Conservation (phyloP, 2,113 vertebrate genomes). For the Dasyurus viverrinus region DNA sequence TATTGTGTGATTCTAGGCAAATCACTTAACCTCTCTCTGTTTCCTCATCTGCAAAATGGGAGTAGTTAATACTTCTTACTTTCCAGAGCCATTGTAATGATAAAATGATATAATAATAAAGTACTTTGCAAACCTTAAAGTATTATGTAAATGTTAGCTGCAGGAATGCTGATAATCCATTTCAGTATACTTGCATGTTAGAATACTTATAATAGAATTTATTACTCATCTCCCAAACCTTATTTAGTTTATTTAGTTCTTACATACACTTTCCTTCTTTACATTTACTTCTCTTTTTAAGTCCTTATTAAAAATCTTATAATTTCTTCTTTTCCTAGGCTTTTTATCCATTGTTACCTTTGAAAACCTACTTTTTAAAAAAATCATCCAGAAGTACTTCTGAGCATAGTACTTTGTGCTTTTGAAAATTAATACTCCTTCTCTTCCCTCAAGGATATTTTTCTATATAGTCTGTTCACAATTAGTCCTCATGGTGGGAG, state of each 20-base stretch:
- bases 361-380: not conserved
- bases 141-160: not conserved
- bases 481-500: not conserved
- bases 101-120: not conserved
- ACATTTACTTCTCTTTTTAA: not conserved
- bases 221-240: not conserved
- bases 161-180: not conserved
- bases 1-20: too few relatives aligned
- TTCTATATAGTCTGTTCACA: slow-evolving; percentile 24
- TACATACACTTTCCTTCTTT: not conserved
- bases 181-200: not conserved
- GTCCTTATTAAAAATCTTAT: not conserved
- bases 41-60: not conserved
- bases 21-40: not conserved
- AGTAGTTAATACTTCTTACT: not conserved
- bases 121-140: not conserved
- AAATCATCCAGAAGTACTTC: slow-evolving; percentile 7
- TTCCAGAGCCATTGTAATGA: not conserved
- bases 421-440: slow-evolving; percentile 2
- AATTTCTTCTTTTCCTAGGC: not conserved
- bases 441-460: not conserved
- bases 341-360: not conserved
- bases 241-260: not conserved
- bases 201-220: not conserved
- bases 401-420: not conserved